Percentiles rank a stretch among this genome's conserved stretches.
Conservation (phyloP, 1,140 invertebrate genomes). For the Drosophila nebulosa region DNA sequence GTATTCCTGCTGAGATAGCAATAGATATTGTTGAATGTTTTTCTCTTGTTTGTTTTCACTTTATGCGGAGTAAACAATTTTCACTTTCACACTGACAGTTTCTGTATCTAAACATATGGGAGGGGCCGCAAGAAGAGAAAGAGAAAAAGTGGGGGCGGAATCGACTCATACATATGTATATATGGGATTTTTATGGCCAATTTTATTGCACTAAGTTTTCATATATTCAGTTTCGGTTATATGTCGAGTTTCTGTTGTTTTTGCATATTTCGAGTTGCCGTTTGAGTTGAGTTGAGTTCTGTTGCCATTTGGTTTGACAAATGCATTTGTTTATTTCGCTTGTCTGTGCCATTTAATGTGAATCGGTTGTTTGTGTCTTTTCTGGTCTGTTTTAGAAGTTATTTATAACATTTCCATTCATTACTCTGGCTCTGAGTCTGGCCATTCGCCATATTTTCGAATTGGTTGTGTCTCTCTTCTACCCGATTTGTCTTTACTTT, state of each 20-base stretch:
- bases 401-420: conserved; percentile 6
- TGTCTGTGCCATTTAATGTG: neutral
- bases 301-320: neutral
- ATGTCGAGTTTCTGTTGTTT: conserved; percentile 24
- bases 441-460: conserved; percentile 10
- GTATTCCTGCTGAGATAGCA: conserved; percentile 5
- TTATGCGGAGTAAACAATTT: conserved; percentile 38
- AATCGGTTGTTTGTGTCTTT: conserved; percentile 23
- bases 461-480: conserved; percentile 1
- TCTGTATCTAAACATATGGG: conserved; percentile 46
- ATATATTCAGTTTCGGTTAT: conserved; percentile 30
- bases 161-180: neutral
- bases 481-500: conserved; percentile 23
- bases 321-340: conserved; percentile 5
- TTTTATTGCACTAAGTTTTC: conserved; percentile 52
- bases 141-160: neutral
- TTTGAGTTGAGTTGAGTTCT: too few relatives aligned
- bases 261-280: conserved; percentile 20
- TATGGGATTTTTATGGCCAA: conserved; percentile 50
- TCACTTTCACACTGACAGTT: conserved; percentile 40
- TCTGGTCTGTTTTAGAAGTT: conserved; percentile 4
- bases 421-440: neutral
- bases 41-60: neutral
- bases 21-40: neutral
- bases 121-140: neutral